Evolutionary conservation across 2,113 vertebrate species (phyloP), one percentile per base, ranked within the genome.

Genomic region (Oriolus oriolus): DNA sequence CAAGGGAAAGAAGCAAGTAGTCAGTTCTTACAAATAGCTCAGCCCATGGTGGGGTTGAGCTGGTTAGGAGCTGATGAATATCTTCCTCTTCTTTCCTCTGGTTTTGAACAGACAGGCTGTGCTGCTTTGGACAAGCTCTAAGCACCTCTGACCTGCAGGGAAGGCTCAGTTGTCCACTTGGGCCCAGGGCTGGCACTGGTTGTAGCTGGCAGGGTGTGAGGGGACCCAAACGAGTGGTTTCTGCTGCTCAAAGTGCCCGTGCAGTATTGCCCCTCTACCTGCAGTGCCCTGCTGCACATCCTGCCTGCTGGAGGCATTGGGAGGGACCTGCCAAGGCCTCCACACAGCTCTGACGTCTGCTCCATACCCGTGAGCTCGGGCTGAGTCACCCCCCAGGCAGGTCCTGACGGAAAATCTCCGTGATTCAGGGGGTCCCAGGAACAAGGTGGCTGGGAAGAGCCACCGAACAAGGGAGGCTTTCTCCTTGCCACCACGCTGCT

Each of bases 311-410:
- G 63, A 68, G 56, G 75, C 61, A 6, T 23, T 13, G 52, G 47
- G 60, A 91, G 13, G 47, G 61, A 71, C 39, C 65, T 79, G 53
- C 53, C 81, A 69, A 27, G 73, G 61, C 30, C 23, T 79, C 26
- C 56, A 17, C 57, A 1, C 47, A 37, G n/a, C 28, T 68, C 41
- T 44, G 35, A 28, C 0, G 0, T 56, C 37, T 5, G 6, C 15
- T 45, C 35, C 0, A 0, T 15, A 16, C 16, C 49, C 0, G 0
- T 45, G n/a, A 60, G 49, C 59, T 77, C 33, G 64, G 52, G 31
- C 73, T 91, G 90, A 92, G 35, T 87, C 94, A 90, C 13, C 49
- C 66, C 24, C 61, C 4, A 0, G 39, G 49, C 78, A 80, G 37
- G 63, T 77, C 39, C 70, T 69, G 63, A 27, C 49, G 90, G 54